phyloP scores from a whole-genome alignment of 2,797 vertebrate species.

The Nasua narica region DNA sequence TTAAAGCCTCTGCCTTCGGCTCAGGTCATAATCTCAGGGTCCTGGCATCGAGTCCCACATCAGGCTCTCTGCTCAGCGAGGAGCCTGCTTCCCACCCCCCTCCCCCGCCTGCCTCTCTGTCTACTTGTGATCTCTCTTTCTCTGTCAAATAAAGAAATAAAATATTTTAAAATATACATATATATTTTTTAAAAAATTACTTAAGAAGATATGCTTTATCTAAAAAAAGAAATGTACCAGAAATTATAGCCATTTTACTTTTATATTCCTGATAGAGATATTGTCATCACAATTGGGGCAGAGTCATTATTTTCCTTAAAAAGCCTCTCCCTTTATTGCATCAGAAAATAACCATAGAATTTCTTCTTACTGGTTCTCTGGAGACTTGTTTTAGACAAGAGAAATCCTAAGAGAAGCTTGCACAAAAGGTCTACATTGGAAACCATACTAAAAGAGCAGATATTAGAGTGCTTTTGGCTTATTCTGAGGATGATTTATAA shows the following conservation, averaged over 20 bases:
- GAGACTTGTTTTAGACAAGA: constrained; percentile 27
- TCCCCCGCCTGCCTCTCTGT: no score
- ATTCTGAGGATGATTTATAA: constrained; percentile 35
- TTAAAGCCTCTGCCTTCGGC: no score
- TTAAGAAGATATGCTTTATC: constrained; percentile 36
- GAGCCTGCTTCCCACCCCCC: no score
- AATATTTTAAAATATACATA: no score
- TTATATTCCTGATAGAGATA: background rate
- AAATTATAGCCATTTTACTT: constrained; percentile 39
- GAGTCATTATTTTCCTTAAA: constrained; percentile 54
- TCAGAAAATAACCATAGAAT: constrained; percentile 16
- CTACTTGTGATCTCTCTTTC: no score
- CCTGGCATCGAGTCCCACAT: no score
- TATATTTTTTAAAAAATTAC: background rate
- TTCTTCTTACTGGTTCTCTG: background rate
- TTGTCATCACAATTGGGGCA: background rate
- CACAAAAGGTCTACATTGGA: background rate
- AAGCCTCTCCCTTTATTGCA: constrained; percentile 22
- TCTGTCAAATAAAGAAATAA: no score
- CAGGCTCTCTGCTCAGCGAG: no score
- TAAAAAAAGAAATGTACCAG: constrained; percentile 1
- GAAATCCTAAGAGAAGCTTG: constrained; percentile 54
- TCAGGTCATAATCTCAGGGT: no score
- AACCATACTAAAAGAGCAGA: constrained; percentile 4
- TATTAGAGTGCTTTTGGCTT: background rate